phyloP scores from a whole-genome alignment of 2,797 vertebrate species.

The Xerus rutilus region DNA sequence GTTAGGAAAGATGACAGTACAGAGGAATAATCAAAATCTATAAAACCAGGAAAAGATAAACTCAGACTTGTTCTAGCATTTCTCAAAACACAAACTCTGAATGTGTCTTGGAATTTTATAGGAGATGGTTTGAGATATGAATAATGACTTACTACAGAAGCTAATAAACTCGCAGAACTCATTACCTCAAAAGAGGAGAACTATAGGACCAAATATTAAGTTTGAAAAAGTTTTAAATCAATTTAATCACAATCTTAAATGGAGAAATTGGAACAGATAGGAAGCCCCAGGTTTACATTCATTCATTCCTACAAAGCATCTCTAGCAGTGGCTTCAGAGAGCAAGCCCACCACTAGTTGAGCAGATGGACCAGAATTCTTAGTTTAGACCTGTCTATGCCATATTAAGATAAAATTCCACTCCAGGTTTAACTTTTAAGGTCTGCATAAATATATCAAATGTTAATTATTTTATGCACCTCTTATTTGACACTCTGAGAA shows the following conservation, averaged over 20 bases:
- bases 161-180: constrained; percentile 46
- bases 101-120: not conserved
- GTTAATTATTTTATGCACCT: not conserved
- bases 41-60: constrained; percentile 40
- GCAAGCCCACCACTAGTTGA: not conserved
- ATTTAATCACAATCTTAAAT: constrained; percentile 23
- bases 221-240: constrained; percentile 45
- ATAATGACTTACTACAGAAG: not conserved
- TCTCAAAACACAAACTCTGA: constrained; percentile 37
- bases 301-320: constrained; percentile 41
- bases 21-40: constrained; percentile 18
- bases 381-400: not conserved
- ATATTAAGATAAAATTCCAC: constrained; percentile 19
- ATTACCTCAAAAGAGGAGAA: constrained; percentile 48
- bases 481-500: not conserved
- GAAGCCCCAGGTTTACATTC: not conserved
- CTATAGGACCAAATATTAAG: constrained; percentile 7
- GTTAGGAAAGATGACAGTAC: not conserved
- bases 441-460: constrained; percentile 17
- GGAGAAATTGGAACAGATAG: not conserved
- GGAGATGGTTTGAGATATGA: not conserved
- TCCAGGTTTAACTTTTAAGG: not conserved
- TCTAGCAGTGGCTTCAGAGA: not conserved
- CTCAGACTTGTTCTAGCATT: not conserved
- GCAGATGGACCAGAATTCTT: not conserved